Base-by-base conservation (phyloP, 1,140 invertebrate genomes). In the Pissodes strobi region DNA sequence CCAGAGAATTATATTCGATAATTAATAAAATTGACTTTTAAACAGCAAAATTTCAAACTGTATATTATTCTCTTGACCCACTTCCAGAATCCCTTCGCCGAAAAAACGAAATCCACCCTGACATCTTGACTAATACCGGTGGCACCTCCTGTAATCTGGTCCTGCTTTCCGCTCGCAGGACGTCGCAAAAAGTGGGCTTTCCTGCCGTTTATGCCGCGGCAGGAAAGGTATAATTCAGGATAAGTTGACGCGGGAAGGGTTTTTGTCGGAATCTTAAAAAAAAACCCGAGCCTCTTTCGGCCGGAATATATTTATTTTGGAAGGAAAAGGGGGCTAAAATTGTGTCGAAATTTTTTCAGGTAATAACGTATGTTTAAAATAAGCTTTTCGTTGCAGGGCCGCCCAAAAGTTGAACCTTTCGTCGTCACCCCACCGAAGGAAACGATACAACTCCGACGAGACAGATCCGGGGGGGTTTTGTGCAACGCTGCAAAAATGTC, bases 401-500 rank as follows among this genome's bases (percentile, higher is more conserved):
- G 81, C 84, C 12, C 84, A 85, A 70, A 85, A 85, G 70, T 70
- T 84, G 65, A 85, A 85, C 72, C 77, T 85, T 2, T 83, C 83
- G 12, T 82, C 83, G 22, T 84, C 83, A 59, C 84, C 82, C 2
- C 83, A 85, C 59, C 76, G 84, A 57, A 76, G 82, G 64, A 82
- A 83, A 73, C 79, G 83, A 6, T 75, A 79, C 64, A 78, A 74
- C 27, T 82, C 82, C 0, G 81, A 81, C 30, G 82, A 83, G 68
- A 82, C 80, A 55, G 82, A 82, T 64, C 59, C 67, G n/a, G 9
- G 75, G 75, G 48, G 76, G 49, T 78, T 69, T 67, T 76, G 85
- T 71, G 86, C 85, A 2, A 84, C 86, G n/a, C 74, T 92, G 38
- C 87, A 87, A 71, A 80, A 84, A 34, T 82, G 85, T 2, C 90